Percentiles rank a stretch among this genome's conserved stretches.
Conservation (phyloP, 2,888 invertebrate species). For the Invenusta paracnida region DNA sequence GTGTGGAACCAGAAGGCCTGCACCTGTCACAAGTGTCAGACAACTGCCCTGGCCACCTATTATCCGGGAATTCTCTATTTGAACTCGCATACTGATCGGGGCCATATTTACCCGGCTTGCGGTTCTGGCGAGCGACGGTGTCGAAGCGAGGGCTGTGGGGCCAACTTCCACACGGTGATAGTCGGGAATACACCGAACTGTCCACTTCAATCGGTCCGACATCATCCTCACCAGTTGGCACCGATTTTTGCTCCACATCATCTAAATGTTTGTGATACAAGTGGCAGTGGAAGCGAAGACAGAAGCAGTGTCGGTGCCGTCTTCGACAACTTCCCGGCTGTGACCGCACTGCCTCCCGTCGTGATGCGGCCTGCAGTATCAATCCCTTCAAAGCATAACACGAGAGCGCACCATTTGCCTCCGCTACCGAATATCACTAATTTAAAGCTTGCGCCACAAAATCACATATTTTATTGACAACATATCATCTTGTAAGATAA, state of each 20-base stretch:
- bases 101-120: background rate
- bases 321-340: no score
- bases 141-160: background rate
- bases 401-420: background rate
- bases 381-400: background rate
- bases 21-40: slow-evolving; percentile 37
- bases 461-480: background rate
- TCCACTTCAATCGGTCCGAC: background rate
- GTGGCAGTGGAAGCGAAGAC: no score
- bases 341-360: background rate
- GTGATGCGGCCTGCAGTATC: background rate
- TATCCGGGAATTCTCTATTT: slow-evolving; percentile 39
- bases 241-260: background rate
- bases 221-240: background rate
- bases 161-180: background rate
- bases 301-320: no score
- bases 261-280: background rate
- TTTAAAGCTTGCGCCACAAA: background rate
- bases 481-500: background rate
- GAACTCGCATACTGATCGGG: slow-evolving; percentile 19
- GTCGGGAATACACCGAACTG: no score
- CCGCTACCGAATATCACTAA: background rate
- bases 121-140: background rate
- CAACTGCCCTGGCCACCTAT: slow-evolving; percentile 34
- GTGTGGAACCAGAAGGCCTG: slow-evolving; percentile 38